A percentile compares a stretch with the other conserved stretches of the same genome.
phyloP scores from a whole-genome alignment of 2,797 vertebrate species.

The Leptoclinus maculatus region DNA sequence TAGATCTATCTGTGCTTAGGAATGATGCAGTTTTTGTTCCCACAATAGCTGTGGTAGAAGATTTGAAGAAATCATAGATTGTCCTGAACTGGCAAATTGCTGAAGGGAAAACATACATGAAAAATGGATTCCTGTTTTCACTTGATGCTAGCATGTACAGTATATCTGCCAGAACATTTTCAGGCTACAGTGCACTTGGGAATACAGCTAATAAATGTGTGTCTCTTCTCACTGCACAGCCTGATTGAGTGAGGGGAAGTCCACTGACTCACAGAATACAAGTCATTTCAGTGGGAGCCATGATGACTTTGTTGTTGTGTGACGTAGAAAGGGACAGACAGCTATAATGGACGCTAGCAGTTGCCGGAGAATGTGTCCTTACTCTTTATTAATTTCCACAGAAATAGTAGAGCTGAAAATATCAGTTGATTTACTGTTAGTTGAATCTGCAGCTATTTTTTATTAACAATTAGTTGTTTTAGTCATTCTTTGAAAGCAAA shows the following conservation, averaged over 20 bases:
- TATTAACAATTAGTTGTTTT: not conserved
- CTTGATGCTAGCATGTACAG: not conserved
- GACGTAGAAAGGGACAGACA: not conserved
- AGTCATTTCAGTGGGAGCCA: slow-evolving; percentile 13
- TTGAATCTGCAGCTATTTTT: not conserved
- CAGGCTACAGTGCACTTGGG: not conserved
- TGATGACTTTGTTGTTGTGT: slow-evolving; percentile 1
- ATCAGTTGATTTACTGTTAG: not conserved
- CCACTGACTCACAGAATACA: slow-evolving; percentile 29
- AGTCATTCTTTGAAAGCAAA: not conserved
- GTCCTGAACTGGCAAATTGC: slow-evolving; percentile 5
- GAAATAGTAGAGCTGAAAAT: not conserved
- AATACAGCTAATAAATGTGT: slow-evolving; percentile 44
- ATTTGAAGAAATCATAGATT: too few relatives aligned
- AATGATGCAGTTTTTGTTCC: not conserved
- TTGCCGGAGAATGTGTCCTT: not conserved
- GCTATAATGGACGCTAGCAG: not conserved
- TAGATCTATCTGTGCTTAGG: slow-evolving; percentile 4
- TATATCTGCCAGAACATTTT: slow-evolving; percentile 13
- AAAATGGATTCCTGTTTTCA: slow-evolving; percentile 9
- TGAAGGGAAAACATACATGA: slow-evolving; percentile 17
- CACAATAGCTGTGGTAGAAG: too few relatives aligned
- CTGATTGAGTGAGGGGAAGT: slow-evolving; percentile 51
- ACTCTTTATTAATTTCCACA: not conserved
- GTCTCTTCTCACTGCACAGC: slow-evolving; percentile 7